Evolutionary conservation across 2,888 invertebrate species (phyloP), one percentile per base, ranked within the genome.

Genomic region (Lasioglossum calceatum): DNA sequence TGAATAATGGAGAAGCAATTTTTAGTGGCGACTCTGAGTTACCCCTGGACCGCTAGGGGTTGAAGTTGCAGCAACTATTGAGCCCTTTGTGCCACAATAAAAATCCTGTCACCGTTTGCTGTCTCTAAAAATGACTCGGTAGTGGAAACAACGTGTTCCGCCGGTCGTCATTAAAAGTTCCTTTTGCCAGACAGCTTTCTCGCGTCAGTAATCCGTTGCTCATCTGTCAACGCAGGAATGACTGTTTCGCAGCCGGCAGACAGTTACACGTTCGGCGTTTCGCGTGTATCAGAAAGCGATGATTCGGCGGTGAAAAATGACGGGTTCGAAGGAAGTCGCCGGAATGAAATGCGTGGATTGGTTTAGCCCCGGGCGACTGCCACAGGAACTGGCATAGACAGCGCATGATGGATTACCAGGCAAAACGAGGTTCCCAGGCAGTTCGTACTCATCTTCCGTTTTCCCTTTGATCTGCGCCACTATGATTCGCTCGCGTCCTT

Each of bases 301-400:
- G 93, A 94, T 92, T 93, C 93, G 92, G 92, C 87, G 92, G 93
- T 95, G 94, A 94, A 94, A 95, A 95, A 94, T 94, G 93, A 93
- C 92, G 93, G 91, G 90, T 91, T 93, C 90, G 92, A 93, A 93
- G 92, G 92, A 93, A 95, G 94, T 94, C 93, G 92, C 93, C 91
- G 94, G 94, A 94, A 94, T 93, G 94, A 94, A 94, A 95, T 94
- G 94, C 95, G 94, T 93, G 93, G 94, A 95, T 95, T 94, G 94
- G 93, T 94, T 94, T 94, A 93, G 94, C 94, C 93, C 91, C 89
- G 90, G 93, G 94, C 92, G 90, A 83, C 90, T 87, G 90, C 90
- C 88, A 90, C 90, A 58, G 92, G 91, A 92, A 92, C 93, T 94
- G 94, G 92, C 91, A 94, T 93, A 94, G 95, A 95, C 95, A 95